Percentiles rank a stretch among this genome's conserved stretches.
Conservation (phyloP, 2,113 vertebrate genomes). For the Melanerpes aurifrons region DNA sequence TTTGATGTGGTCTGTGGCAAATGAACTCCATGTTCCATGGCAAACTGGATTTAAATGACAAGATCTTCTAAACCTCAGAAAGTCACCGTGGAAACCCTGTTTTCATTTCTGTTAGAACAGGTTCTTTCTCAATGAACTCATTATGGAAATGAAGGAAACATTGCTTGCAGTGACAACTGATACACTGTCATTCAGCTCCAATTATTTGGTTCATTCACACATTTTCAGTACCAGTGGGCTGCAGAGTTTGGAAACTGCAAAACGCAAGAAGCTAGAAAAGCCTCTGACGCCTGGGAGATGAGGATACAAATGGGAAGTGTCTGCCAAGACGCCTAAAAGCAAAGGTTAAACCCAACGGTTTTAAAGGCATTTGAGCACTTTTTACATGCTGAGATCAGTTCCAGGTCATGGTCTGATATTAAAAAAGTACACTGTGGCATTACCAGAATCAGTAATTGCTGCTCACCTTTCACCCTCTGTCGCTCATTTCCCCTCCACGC, state of each 20-base stretch:
- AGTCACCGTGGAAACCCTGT: neutral
- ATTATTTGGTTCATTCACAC: neutral
- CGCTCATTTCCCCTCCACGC: neutral
- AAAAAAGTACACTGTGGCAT: neutral
- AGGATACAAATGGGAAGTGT: neutral
- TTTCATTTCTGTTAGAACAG: neutral
- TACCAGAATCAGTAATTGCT: constrained; percentile 17
- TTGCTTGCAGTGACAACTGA: neutral
- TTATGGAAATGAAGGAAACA: neutral
- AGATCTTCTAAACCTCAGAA: neutral
- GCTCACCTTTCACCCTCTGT: constrained; percentile 27
- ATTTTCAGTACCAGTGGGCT: neutral
- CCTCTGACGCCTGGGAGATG: neutral
- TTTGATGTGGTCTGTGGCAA: neutral
- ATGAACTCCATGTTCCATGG: constrained; percentile 9
- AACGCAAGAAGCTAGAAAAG: neutral
- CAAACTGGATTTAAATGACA: constrained; percentile 47
- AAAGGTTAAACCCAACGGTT: neutral
- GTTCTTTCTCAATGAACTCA: neutral
- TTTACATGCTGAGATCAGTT: neutral
- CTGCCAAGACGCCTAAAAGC: neutral
- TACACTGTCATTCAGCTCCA: neutral
- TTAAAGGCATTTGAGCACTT: neutral
- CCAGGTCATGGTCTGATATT: neutral
- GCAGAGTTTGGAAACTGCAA: neutral